Evolutionary conservation across 2,113 vertebrate genomes (phyloP), one percentile per base, ranked within the genome.

Genomic region (Telmatochromis sp.): DNA sequence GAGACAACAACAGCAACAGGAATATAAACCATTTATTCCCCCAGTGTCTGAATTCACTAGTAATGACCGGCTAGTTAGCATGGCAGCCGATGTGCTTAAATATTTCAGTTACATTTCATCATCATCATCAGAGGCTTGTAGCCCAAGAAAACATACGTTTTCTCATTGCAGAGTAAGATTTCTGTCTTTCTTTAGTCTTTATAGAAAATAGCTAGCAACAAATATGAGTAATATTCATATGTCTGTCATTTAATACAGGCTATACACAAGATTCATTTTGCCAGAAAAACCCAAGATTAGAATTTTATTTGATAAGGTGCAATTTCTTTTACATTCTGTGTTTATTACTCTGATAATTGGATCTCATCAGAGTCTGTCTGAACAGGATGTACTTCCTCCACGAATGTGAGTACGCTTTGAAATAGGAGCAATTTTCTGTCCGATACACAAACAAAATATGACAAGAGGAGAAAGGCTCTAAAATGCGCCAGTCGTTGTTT

Each of bases 71-170:
- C 42, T 65, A 68, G 80, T 81, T 63, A 42, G 53, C 54, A 35
- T 73, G 33, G 63, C 10, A 33, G 53, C 19, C 3, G 2, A 60
- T 57, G n/a, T 17, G 6, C 11, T 54, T 51, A 55, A 80, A 47
- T 83, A 31, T 89, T 87, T 89, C 90, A 79, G 49, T n/a, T 49
- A 54, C 49, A 81, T 87, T 88, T 75, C 70, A 75, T 88, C 83
- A 81, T 88, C 83, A 81, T 84, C 75, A 58, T 73, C 33, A 81
- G 23, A 81, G 7, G 68, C 65, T 80, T 68, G 63, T 81, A 75
- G 45, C 14, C 17, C 5, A 13, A 78, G 26, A 26, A 86, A 51
- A 17, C 13, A 17, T 79, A 37, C 0, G 1, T 55, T 70, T 83
- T 78, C 17, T 65, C 19, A 84, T 78, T 53, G 45, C 15, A 58